A percentile compares a stretch with the other conserved stretches of the same genome.
Conservation (phyloP, 2,113 vertebrate species). For the Gracilinanus agilis region DNA sequence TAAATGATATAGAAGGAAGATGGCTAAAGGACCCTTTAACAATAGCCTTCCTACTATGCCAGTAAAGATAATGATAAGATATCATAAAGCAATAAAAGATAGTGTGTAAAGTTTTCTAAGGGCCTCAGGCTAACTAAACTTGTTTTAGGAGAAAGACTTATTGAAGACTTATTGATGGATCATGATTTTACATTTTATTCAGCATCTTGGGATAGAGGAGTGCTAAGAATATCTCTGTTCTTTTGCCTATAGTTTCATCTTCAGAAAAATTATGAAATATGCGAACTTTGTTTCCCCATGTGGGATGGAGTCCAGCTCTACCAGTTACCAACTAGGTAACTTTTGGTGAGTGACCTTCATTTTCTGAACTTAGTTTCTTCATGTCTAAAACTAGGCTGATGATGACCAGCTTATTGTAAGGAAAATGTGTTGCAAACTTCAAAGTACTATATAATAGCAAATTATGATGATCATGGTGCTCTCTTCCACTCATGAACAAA, state of each 20-base stretch:
- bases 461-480: neutral
- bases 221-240: slow-evolving; percentile 26
- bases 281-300: no score
- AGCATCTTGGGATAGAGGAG: neutral
- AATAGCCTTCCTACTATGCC: neutral
- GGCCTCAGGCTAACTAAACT: neutral
- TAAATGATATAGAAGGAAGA: neutral
- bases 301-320: neutral
- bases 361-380: neutral
- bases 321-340: neutral
- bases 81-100: neutral
- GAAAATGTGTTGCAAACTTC: neutral
- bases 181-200: neutral
- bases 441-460: neutral
- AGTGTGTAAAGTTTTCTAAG: neutral
- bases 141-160: slow-evolving; percentile 9
- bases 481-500: neutral
- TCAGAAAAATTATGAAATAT: no score
- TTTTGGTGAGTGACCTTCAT: neutral
- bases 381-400: neutral
- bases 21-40: neutral
- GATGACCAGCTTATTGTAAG: neutral
- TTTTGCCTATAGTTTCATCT: no score
- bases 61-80: neutral
- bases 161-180: neutral